These are phyloP conservation scores for Haliaeetus leucogaster DNA, from an alignment of 2,113 vertebrate species.

Conservation along the genomic window DNA sequence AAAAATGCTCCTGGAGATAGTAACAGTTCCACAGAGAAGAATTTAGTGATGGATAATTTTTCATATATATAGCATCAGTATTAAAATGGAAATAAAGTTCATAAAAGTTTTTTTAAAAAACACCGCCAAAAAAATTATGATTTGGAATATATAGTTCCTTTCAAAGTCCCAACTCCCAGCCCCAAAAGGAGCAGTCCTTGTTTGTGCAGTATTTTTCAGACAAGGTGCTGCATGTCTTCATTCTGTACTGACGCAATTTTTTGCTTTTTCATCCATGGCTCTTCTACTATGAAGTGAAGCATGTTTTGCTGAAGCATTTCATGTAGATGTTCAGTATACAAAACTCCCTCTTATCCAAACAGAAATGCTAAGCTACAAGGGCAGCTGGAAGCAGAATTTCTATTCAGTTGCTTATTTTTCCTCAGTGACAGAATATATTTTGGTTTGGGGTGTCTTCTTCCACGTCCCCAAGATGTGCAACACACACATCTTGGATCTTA, in stretches of 20 bases:
- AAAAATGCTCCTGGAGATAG: not conserved
- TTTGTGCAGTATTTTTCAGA: not conserved
- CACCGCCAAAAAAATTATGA: not conserved
- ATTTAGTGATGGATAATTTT: not conserved
- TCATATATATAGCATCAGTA: not conserved
- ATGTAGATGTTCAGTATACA: not conserved
- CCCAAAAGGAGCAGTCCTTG: not conserved
- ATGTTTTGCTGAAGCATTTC: not conserved
- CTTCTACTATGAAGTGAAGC: not conserved
- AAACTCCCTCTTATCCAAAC: not conserved
- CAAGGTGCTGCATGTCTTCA: not conserved
- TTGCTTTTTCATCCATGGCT: not conserved
- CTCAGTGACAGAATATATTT: not conserved
- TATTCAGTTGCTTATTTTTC: not conserved
- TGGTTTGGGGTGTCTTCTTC: not conserved
- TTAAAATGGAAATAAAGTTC: conserved; percentile 20
- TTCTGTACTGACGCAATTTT: accelerated
- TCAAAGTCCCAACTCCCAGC: not conserved
- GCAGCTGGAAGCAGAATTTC: not conserved
- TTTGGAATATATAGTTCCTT: not conserved
- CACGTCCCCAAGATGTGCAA: not conserved
- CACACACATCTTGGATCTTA: not conserved
- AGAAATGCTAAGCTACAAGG: not conserved
- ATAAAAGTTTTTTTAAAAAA: not conserved
- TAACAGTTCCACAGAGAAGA: conserved; percentile 5